Conservation (phyloP, 2,113 vertebrate genomes). For the Dipodomys spectabilis region DNA sequence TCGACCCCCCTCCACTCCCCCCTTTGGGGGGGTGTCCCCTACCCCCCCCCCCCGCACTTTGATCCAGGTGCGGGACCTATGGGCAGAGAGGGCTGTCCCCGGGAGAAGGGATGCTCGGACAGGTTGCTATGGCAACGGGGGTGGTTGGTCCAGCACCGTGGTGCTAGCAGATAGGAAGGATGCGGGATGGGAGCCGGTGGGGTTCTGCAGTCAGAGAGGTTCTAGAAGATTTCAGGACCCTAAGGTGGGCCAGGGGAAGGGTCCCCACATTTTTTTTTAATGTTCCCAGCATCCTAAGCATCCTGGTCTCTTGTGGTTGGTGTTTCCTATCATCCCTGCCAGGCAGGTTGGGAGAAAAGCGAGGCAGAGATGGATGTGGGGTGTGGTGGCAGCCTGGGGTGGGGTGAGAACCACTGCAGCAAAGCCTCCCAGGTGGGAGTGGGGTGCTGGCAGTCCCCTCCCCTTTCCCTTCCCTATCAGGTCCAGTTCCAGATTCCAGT, state of each 20-base stretch:
- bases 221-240: neutral
- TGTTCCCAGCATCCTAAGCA: neutral
- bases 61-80: slow-evolving; percentile 34
- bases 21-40: neutral
- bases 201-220: neutral
- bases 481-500: neutral
- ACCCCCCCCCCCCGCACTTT: neutral
- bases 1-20: no score
- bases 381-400: neutral
- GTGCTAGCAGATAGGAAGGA: neutral
- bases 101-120: slow-evolving; percentile 69
- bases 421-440: neutral
- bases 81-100: slow-evolving; percentile 54
- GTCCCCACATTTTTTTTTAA: neutral
- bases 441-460: neutral
- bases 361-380: neutral
- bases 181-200: neutral
- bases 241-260: neutral
- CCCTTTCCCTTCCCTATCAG: neutral
- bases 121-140: slow-evolving; percentile 78
- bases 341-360: slow-evolving; percentile 18
- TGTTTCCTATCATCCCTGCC: slow-evolving; percentile 38
- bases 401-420: slow-evolving; percentile 62
- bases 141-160: slow-evolving; percentile 60
- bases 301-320: neutral